phyloP scores from a whole-genome alignment of 2,797 vertebrate genomes.

The Stomatorhinus walkeri region DNA sequence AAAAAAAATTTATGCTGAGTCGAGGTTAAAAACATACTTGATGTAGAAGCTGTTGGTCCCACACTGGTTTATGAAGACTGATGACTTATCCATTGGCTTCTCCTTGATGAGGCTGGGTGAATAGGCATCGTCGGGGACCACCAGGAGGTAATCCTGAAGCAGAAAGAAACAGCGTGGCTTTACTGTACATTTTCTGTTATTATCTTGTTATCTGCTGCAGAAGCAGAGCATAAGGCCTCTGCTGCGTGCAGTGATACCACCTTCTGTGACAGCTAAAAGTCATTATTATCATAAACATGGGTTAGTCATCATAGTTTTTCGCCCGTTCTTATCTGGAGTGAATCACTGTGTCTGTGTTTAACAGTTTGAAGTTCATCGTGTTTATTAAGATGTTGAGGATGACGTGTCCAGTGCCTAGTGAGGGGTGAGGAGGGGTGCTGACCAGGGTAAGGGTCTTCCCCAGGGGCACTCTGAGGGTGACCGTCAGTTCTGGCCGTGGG shows the following conservation, averaged over 20 bases:
- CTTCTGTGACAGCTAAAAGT: neutral
- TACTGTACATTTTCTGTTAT: neutral
- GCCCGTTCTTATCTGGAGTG: neutral
- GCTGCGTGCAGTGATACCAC: neutral
- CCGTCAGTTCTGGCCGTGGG: constrained; percentile 51
- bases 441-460: constrained; percentile 75
- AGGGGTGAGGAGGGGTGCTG: constrained; percentile 29
- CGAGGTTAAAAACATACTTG: constrained; percentile 64
- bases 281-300: neutral
- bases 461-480: constrained; percentile 68
- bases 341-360: neutral
- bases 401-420: neutral
- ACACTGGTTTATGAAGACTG: constrained; percentile 76
- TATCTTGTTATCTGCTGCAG: neutral
- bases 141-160: constrained; percentile 72
- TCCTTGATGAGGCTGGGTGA: constrained; percentile 67
- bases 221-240: neutral
- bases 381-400: neutral
- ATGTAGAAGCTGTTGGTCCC: constrained; percentile 76
- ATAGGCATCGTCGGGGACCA: constrained; percentile 72
- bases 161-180: neutral
- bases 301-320: neutral
- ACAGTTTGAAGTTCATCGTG: neutral
- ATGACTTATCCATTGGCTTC: constrained; percentile 72
- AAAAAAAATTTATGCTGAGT: neutral